phyloP scores from a whole-genome alignment of 2,888 invertebrate species.

The Glyphotaelius pellucidus region DNA sequence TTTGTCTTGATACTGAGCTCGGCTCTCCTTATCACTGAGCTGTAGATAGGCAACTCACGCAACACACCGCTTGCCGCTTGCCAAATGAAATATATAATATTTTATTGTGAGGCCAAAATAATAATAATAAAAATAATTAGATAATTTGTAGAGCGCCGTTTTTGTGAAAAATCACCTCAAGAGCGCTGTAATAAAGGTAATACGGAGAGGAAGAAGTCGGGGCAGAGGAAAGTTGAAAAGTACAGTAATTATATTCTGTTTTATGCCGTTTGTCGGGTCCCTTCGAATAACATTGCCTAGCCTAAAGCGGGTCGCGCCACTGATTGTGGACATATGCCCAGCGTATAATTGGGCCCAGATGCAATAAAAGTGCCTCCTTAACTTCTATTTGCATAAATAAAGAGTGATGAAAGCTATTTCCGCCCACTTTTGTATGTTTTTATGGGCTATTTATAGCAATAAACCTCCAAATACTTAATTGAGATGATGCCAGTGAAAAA shows the following conservation, averaged over 20 bases:
- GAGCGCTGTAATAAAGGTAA: no score
- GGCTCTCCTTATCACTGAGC: no score
- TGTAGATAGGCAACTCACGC: no score
- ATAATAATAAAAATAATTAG: no score
- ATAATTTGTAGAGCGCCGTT: no score
- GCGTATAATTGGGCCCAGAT: conserved; percentile 41
- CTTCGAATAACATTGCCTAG: neutral
- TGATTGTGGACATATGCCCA: conserved; percentile 15
- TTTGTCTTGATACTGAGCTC: no score
- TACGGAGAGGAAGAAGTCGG: no score
- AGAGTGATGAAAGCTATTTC: conserved; percentile 51
- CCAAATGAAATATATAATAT: no score
- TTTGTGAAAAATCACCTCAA: no score
- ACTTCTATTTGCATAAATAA: conserved; percentile 55
- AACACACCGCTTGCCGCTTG: no score
- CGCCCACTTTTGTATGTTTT: conserved; percentile 53
- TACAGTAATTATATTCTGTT: neutral
- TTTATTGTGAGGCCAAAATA: no score
- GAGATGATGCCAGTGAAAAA: conserved; percentile 9
- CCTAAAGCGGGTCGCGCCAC: neutral
- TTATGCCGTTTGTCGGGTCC: neutral
- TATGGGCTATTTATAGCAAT: conserved; percentile 47
- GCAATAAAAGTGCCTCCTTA: conserved; percentile 56
- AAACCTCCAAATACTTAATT: conserved; percentile 46
- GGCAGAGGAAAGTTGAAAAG: no score